Conservation (phyloP, 2,797 vertebrate species). For the Rhadinocentrus ornatus region DNA sequence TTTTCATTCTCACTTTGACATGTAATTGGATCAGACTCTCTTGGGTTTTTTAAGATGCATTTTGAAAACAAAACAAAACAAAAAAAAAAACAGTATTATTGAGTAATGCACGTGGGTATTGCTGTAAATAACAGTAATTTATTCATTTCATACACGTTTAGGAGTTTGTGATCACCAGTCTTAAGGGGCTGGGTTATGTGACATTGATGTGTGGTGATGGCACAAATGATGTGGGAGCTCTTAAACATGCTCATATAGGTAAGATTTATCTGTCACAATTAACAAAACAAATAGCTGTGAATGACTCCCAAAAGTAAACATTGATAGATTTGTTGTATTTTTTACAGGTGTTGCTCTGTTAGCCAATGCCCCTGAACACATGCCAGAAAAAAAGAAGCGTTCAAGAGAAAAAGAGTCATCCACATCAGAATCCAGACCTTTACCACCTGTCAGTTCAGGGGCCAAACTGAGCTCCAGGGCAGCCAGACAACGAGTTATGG, state of each 20-base stretch:
- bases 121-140: constrained; percentile 4
- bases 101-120: neutral
- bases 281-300: neutral
- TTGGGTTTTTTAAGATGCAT: constrained; percentile 17
- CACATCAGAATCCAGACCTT: constrained; percentile 72
- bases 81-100: neutral
- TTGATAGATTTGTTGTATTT: constrained; percentile 1
- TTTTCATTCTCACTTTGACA: neutral
- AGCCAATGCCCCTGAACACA: constrained; percentile 91
- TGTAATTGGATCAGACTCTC: constrained; percentile 8
- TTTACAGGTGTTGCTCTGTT: constrained; percentile 91
- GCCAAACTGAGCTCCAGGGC: constrained; percentile 85
- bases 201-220: constrained; percentile 98
- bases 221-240: constrained; percentile 97
- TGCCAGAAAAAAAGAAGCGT: constrained; percentile 87
- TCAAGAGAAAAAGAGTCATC: constrained; percentile 82
- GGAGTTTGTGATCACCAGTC: constrained; percentile 96
- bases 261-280: constrained; percentile 49
- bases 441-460: constrained; percentile 67
- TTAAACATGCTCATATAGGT: constrained; percentile 98
- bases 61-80: no score
- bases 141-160: constrained; percentile 56
- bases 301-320: constrained; percentile 5
- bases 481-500: constrained; percentile 86
- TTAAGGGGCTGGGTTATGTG: constrained; percentile 92